Conservation (phyloP, 2,113 vertebrate genomes). For the Nothobranchius furzeri region DNA sequence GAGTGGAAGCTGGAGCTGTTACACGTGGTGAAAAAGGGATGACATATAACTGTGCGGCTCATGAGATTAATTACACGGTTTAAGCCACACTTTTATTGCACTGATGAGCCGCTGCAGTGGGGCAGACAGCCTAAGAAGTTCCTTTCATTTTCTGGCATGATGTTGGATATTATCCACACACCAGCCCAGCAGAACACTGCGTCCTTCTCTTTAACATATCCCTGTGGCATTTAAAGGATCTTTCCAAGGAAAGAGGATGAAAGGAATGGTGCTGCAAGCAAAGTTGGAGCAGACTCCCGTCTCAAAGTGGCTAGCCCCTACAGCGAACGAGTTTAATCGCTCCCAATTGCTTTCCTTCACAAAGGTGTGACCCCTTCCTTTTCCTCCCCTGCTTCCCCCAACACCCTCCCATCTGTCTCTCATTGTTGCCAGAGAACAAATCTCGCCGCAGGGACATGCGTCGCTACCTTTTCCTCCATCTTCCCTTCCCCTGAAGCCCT, state of each 20-base stretch:
- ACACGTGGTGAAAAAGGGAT: neutral
- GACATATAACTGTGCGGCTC: conserved; percentile 9
- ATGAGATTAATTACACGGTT: conserved; percentile 30
- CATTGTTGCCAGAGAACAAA: conserved; percentile 54
- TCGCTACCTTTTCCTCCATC: conserved; percentile 30
- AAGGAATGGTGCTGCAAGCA: conserved; percentile 46
- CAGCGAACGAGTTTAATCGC: conserved; percentile 61
- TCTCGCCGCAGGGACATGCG: conserved; percentile 51
- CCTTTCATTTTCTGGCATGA: conserved; percentile 28
- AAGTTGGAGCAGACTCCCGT: conserved; percentile 41
- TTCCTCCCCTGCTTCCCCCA: conserved; percentile 3
- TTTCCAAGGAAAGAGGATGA: conserved; percentile 58
- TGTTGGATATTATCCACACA: conserved; percentile 28
- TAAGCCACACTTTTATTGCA: conserved; percentile 23
- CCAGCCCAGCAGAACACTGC: conserved; percentile 31
- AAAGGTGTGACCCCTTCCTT: conserved; percentile 53
- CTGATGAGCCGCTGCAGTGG: conserved; percentile 20
- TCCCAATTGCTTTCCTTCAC: conserved; percentile 64
- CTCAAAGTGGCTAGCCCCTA: conserved; percentile 42
- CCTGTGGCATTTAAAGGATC: conserved; percentile 52
- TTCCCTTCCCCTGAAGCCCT: conserved; percentile 39
- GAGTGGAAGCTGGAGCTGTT: neutral
- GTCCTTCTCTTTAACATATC: conserved; percentile 46
- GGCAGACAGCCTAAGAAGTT: conserved; percentile 17
- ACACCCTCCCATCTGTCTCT: conserved; percentile 60